A percentile compares a stretch with the other conserved stretches of the same genome.
These are phyloP conservation scores for Accipiter virgatus DNA, from an alignment of 2,113 vertebrate species.

Conservation along the genomic window DNA sequence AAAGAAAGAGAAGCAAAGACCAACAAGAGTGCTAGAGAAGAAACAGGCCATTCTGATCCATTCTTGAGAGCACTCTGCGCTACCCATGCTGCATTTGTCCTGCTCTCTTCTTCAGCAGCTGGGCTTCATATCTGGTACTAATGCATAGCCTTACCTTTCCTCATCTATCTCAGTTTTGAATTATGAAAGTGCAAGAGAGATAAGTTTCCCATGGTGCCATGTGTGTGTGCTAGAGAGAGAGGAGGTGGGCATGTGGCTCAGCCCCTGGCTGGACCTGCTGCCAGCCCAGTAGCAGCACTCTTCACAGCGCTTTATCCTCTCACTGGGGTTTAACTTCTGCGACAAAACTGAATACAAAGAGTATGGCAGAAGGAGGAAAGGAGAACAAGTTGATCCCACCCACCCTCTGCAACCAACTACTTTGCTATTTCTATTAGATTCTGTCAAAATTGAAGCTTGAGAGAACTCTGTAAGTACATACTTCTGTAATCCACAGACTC, in stretches of 20 bases:
- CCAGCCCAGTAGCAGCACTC: fast-evolving
- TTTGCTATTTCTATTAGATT: neutral
- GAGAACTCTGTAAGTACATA: neutral
- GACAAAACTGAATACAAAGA: neutral
- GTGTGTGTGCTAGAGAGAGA: neutral
- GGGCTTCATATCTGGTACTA: neutral
- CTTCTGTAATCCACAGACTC: neutral
- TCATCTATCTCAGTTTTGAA: neutral
- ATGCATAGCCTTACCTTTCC: neutral
- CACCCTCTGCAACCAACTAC: neutral
- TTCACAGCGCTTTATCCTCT: fast-evolving
- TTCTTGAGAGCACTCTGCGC: neutral
- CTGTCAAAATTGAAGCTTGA: neutral
- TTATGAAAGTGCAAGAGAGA: neutral
- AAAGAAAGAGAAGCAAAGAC: neutral
- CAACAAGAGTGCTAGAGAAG: neutral
- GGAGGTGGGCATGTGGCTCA: neutral
- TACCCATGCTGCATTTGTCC: neutral
- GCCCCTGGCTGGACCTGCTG: neutral
- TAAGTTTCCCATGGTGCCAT: neutral
- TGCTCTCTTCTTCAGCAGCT: neutral
- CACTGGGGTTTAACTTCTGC: neutral
- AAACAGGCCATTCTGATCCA: neutral
- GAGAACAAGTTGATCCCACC: neutral
- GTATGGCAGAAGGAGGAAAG: neutral